These are phyloP conservation scores for Centruroides sculpturatus DNA, from an alignment of 1,140 invertebrate species.

Conservation along the genomic window DNA sequence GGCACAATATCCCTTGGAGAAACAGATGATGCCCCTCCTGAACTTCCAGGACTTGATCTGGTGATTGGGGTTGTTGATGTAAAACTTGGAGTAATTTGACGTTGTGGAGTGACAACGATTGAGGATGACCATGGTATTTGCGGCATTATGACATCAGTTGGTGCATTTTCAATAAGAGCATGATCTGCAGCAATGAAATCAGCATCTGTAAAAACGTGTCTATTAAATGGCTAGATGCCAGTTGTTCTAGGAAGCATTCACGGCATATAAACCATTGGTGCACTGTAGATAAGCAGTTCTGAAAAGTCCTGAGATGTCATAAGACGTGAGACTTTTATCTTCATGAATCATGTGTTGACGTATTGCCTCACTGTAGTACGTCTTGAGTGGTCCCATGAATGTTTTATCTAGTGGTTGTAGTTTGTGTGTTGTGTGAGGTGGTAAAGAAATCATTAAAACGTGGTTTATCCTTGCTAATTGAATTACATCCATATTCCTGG, in stretches of 20 bases:
- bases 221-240: not conserved
- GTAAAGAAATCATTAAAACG: slow-evolving; percentile 28
- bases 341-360: slow-evolving; percentile 19
- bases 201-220: not conserved
- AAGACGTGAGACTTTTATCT: not conserved
- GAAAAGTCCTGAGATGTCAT: not conserved
- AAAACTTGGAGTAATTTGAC: too few relatives aligned
- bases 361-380: slow-evolving; percentile 24
- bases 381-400: slow-evolving; percentile 27
- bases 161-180: too few relatives aligned
- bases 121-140: too few relatives aligned
- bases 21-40: too few relatives aligned
- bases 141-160: too few relatives aligned
- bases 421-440: slow-evolving; percentile 27
- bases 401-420: slow-evolving; percentile 27
- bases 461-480: slow-evolving; percentile 43
- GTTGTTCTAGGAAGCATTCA: not conserved
- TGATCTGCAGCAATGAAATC: not conserved
- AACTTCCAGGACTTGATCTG: too few relatives aligned
- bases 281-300: not conserved
- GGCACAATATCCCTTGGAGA: too few relatives aligned
- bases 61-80: too few relatives aligned
- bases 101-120: too few relatives aligned
- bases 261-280: not conserved
- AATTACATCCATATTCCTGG: slow-evolving; percentile 26